Conservation (phyloP, 1,140 invertebrate genomes). For the Drosophila takahashii region DNA sequence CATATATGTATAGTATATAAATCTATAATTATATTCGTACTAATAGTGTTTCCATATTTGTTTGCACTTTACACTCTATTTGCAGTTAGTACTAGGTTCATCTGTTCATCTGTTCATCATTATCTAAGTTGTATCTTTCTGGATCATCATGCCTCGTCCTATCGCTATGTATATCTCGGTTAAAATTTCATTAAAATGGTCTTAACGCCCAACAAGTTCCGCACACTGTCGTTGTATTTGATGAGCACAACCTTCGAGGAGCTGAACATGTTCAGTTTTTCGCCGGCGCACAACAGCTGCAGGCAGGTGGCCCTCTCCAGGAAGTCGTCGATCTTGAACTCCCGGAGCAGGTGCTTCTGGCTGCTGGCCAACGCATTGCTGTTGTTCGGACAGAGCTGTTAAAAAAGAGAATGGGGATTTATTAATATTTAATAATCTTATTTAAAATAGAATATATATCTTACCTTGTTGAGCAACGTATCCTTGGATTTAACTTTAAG, state of each 20-base stretch:
- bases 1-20: conserved; percentile 45
- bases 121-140: conserved; percentile 22
- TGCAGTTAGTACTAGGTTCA: conserved; percentile 24
- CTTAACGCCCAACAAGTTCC: conserved; percentile 82
- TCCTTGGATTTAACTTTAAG: conserved; percentile 90
- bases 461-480: conserved; percentile 89
- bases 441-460: no score
- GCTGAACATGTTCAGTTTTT: conserved; percentile 89
- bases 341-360: conserved; percentile 88
- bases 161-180: conserved; percentile 1
- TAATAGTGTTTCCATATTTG: conserved; percentile 45
- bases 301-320: conserved; percentile 91
- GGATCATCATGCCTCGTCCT: conserved; percentile 8
- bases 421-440: neutral
- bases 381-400: conserved; percentile 75
- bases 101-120: conserved; percentile 35
- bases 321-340: conserved; percentile 91
- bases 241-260: conserved; percentile 93
- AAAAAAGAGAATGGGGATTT: neutral
- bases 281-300: conserved; percentile 90
- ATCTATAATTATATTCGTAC: conserved; percentile 61
- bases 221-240: conserved; percentile 91
- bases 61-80: conserved; percentile 46
- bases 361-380: conserved; percentile 79
- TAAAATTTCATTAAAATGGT: conserved; percentile 85